A percentile compares a stretch with the other conserved stretches of the same genome.
Evolutionary conservation across 1,140 invertebrate species (phyloP).

Genomic region (Lethocerus indicus): DNA sequence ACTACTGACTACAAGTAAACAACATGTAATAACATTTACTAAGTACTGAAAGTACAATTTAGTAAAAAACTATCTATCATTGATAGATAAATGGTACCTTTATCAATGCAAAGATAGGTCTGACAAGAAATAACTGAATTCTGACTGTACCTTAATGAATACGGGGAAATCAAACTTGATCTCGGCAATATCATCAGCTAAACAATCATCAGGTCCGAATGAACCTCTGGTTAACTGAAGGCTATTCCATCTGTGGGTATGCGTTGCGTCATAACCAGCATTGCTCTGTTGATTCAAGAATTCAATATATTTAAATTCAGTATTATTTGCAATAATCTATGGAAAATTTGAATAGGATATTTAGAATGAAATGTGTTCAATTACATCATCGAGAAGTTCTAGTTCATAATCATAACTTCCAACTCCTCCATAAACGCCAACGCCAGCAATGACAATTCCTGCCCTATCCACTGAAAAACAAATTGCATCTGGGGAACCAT

Average conservation of each 20-base stretch:
- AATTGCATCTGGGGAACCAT: slow-evolving; percentile 91
- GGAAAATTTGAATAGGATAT: neutral
- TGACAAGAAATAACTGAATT: too few relatives aligned
- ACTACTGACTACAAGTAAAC: neutral
- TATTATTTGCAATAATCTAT: neutral
- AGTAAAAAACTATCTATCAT: neutral
- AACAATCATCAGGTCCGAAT: slow-evolving; percentile 58
- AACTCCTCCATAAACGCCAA: slow-evolving; percentile 73
- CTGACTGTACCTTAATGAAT: slow-evolving; percentile 56
- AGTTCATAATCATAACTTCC: slow-evolving; percentile 81
- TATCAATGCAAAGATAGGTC: too few relatives aligned
- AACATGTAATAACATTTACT: neutral
- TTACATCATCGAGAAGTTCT: slow-evolving; percentile 72
- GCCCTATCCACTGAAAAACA: slow-evolving; percentile 82
- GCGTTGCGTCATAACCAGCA: slow-evolving; percentile 29
- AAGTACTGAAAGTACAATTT: neutral
- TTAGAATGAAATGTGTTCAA: neutral
- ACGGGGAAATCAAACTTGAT: slow-evolving; percentile 82
- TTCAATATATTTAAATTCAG: neutral
- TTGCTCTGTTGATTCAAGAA: neutral
- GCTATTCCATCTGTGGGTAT: slow-evolving; percentile 51
- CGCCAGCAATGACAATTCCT: slow-evolving; percentile 77
- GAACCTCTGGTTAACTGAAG: slow-evolving; percentile 52
- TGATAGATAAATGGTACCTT: too few relatives aligned
- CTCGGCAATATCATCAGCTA: slow-evolving; percentile 64